A percentile compares a stretch with the other conserved stretches of the same genome.
Evolutionary conservation across 2,797 vertebrate species (phyloP).

Genomic region (Chiroxiphia lanceolata): DNA sequence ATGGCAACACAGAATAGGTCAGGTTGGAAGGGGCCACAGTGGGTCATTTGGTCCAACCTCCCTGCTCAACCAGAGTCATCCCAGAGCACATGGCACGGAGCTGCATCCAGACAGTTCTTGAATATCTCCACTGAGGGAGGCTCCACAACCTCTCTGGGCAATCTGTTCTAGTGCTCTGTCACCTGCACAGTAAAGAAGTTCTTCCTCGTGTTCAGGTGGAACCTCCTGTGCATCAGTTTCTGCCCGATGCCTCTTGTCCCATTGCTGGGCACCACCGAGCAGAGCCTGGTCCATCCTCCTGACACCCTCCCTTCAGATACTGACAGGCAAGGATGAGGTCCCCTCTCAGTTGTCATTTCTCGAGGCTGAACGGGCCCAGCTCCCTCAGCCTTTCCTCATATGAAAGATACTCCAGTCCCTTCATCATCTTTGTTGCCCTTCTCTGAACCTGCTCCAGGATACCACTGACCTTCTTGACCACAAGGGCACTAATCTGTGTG

Average conservation of each 20-base stretch:
- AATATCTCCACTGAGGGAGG: not conserved
- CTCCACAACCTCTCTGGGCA: not conserved
- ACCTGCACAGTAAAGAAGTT: not conserved
- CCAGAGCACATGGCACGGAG: not conserved
- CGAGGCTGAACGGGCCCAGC: accelerated
- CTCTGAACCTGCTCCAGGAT: not conserved
- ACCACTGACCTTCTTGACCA: not conserved
- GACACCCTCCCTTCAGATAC: not conserved
- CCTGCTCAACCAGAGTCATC: not conserved
- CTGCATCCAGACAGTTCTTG: not conserved
- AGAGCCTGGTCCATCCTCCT: not conserved
- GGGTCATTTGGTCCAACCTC: not conserved
- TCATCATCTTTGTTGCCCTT: not conserved
- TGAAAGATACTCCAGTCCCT: not conserved
- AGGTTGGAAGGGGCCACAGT: not conserved
- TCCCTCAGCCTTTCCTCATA: not conserved
- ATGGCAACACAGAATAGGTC: not conserved
- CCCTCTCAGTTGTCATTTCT: not conserved
- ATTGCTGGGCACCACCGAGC: not conserved
- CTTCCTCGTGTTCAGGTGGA: not conserved
- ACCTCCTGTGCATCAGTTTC: not conserved
- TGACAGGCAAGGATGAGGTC: not conserved
- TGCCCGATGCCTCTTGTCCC: not conserved
- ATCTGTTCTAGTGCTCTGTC: not conserved
- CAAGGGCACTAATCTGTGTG: not conserved